phyloP scores from a whole-genome alignment of 1,140 invertebrate species.

The Drosophila ercepeae region DNA sequence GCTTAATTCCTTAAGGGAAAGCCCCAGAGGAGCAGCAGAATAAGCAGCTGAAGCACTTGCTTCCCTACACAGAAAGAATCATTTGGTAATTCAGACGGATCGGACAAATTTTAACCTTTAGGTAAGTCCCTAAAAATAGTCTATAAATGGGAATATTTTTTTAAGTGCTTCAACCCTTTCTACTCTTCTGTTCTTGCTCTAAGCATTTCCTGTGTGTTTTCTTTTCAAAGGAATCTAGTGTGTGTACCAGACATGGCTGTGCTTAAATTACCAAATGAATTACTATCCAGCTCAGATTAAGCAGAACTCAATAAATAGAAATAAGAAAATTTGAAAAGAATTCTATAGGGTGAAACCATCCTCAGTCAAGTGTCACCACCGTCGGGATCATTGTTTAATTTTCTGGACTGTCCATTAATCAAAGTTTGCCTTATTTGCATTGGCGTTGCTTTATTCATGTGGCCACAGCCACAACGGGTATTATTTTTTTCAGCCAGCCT shows the following conservation, averaged over 20 bases:
- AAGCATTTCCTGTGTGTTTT: slow-evolving; percentile 19
- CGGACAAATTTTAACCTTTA: too few species aligned
- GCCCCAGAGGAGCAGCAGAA: slow-evolving; percentile 17
- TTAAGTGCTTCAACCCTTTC: slow-evolving; percentile 1
- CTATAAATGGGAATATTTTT: not conserved
- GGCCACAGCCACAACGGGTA: not conserved
- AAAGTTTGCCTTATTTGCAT: slow-evolving; percentile 60
- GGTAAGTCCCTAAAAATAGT: not conserved
- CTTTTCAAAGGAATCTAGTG: not conserved
- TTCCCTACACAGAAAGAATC: slow-evolving; percentile 10
- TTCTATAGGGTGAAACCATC: not conserved
- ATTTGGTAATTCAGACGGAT: too few species aligned
- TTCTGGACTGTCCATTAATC: slow-evolving; percentile 59
- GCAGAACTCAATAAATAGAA: slow-evolving; percentile 24
- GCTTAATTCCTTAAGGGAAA: slow-evolving; percentile 69
- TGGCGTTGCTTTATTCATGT: slow-evolving; percentile 25
- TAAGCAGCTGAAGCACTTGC: slow-evolving; percentile 47
- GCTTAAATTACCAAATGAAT: slow-evolving; percentile 69
- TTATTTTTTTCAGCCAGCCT: not conserved
- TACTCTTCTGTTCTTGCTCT: not conserved
- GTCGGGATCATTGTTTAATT: slow-evolving; percentile 51
- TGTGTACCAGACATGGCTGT: slow-evolving; percentile 29
- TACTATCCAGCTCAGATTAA: slow-evolving; percentile 54
- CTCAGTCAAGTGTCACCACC: slow-evolving; percentile 10
- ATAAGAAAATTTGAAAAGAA: not conserved